Base-by-base conservation (phyloP, 2,797 vertebrate species). In the Bufotes viridis region DNA sequence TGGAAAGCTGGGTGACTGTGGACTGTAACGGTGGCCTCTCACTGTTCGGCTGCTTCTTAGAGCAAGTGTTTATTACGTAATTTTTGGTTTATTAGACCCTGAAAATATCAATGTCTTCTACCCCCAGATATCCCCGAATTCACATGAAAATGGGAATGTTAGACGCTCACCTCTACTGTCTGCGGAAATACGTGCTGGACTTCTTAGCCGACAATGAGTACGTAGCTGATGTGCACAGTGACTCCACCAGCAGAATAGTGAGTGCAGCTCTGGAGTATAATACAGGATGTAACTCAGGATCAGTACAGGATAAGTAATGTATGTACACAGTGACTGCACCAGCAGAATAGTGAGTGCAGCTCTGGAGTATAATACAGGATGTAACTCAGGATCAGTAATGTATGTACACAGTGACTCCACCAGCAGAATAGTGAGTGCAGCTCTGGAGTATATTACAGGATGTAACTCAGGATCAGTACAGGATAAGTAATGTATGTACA, bases 81-180 rank as follows among this genome's bases (percentile, higher is more conserved):
- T 42, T 2, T 42, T 18, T 20, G 8, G 15, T 69, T 4, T 69
- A 26, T 26, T 69, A 69, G 14, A 70, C 10, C 29, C 4, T 26
- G 14, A 1, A 29, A 29, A 29, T 29, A 29, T 70, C 11, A 26
- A n/a, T 67, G 17, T 70, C 11, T 42, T 42, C 49, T 55, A 24
- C 87, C 91, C 91, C 53, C 94, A 99, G 98, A 93, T 95, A 99
- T 92, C 97, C 97, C 81, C 96, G 96, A 91, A 97, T 99, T 94
- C 96, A 95, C 92, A 98, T 99, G 92, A 98, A 97, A 92, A 98
- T 97, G 3, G 97, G 97, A 42, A 96, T 99, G 0, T 95, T 97
- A 91, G 98, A 99, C 58, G 98, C 98, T 90, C 98, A 99, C 92
- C 97, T 99, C 85, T 99, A 99, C 94, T 99, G 98, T 92, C 93